Evolutionary conservation across 2,797 vertebrate species (phyloP).

Genomic region (Hemitrygon akajei): DNA sequence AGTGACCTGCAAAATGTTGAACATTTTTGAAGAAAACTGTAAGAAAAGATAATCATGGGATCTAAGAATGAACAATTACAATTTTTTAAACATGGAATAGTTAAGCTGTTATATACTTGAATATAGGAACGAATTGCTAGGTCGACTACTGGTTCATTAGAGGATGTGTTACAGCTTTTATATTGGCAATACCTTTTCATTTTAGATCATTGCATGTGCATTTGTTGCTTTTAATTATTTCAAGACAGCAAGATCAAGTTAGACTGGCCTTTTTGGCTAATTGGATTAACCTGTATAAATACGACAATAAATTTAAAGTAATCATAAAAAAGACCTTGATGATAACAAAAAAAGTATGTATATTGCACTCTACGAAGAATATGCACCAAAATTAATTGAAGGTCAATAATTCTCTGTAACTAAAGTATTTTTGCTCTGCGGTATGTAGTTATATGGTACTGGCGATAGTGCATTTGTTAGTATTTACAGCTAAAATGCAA

Average conservation of each 20-base stretch:
- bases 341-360: neutral
- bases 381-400: constrained; percentile 17
- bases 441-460: neutral
- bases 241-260: neutral
- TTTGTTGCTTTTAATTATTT: constrained; percentile 36
- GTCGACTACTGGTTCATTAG: constrained; percentile 12
- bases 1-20: neutral
- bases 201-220: neutral
- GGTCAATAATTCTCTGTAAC: constrained; percentile 27
- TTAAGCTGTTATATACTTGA: neutral
- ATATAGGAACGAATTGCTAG: neutral
- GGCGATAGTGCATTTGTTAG: neutral
- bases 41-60: neutral
- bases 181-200: neutral
- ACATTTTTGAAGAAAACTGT: neutral
- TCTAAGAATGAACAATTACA: constrained; percentile 29
- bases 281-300: constrained; percentile 36
- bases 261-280: constrained; percentile 30
- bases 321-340: neutral
- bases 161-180: constrained; percentile 18
- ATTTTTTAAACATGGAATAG: constrained; percentile 5
- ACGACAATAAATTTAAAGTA: constrained; percentile 25
- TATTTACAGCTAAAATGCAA: constrained; percentile 23
- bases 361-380: neutral
- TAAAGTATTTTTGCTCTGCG: neutral